Percentiles rank a stretch among this genome's conserved stretches.
These are phyloP conservation scores for Drosophila subquinaria DNA, from an alignment of 2,888 invertebrate genomes.

Conservation along the genomic window DNA sequence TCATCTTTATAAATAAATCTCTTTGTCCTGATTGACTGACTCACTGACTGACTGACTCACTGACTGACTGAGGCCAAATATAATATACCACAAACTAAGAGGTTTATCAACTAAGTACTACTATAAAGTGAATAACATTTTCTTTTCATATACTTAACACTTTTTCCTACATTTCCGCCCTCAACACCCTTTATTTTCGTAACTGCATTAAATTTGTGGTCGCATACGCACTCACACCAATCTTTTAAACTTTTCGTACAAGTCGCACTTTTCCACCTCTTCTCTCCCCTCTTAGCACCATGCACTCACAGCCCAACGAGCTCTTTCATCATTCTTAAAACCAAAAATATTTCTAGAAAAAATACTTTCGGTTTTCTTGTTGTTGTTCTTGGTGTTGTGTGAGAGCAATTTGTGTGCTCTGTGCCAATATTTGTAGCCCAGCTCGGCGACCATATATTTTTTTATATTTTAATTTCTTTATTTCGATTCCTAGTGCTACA, in stretches of 20 bases:
- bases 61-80: too few relatives aligned
- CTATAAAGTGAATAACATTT: slow-evolving; percentile 1
- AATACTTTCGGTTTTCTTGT: slow-evolving; percentile 16
- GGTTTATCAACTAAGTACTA: too few relatives aligned
- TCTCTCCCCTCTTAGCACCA: too few relatives aligned
- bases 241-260: slow-evolving; percentile 53
- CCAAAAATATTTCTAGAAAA: slow-evolving; percentile 62
- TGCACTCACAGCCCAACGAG: neutral
- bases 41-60: too few relatives aligned
- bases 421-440: slow-evolving; percentile 55
- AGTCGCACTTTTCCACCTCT: slow-evolving; percentile 21
- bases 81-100: too few relatives aligned
- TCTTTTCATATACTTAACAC: slow-evolving; percentile 1
- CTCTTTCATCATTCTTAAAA: slow-evolving; percentile 54
- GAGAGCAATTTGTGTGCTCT: slow-evolving; percentile 50
- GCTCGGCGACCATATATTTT: slow-evolving; percentile 59
- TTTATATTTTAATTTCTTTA: too few relatives aligned
- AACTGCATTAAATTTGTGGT: slow-evolving; percentile 41
- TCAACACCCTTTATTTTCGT: slow-evolving; percentile 18
- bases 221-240: slow-evolving; percentile 24
- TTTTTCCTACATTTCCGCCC: neutral
- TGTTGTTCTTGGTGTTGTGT: slow-evolving; percentile 12
- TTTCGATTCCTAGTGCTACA: too few relatives aligned
- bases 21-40: too few relatives aligned
- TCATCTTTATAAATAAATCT: too few relatives aligned